Conservation (phyloP, 2,888 invertebrate species). For the Drosophila kambysellisi region DNA sequence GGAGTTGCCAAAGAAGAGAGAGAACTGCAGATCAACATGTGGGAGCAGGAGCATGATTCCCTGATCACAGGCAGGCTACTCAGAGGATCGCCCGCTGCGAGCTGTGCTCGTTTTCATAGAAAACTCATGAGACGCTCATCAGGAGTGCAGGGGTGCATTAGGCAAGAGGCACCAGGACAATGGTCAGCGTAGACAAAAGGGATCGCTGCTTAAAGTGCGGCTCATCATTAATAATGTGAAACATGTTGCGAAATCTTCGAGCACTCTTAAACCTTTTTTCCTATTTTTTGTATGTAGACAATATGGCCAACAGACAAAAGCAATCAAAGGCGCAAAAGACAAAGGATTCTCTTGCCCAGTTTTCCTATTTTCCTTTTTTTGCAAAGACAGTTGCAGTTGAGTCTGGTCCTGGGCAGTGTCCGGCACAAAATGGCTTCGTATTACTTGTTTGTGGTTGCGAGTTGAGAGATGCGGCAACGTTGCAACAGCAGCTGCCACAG, state of each 20-base stretch:
- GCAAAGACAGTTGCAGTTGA: conserved; percentile 20
- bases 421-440: conserved; percentile 63
- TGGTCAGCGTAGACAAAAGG: conserved; percentile 48
- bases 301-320: conserved; percentile 74
- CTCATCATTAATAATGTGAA: conserved; percentile 76
- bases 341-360: conserved; percentile 43
- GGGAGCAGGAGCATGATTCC: conserved; percentile 33
- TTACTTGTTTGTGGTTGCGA: conserved; percentile 54
- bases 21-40: conserved; percentile 37
- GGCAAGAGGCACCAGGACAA: conserved; percentile 35
- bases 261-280: conserved; percentile 68
- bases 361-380: conserved; percentile 22
- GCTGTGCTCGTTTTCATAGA: conserved; percentile 43
- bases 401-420: conserved; percentile 21
- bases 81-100: conserved; percentile 50
- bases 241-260: conserved; percentile 79
- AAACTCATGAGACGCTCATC: conserved; percentile 65
- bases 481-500: conserved; percentile 47
- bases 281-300: conserved; percentile 41
- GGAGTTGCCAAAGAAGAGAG: background rate
- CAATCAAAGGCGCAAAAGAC: conserved; percentile 55
- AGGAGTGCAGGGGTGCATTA: conserved; percentile 21
- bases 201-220: conserved; percentile 40
- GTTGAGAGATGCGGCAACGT: conserved; percentile 41
- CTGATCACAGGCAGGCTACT: conserved; percentile 5